Evolutionary conservation across 2,113 vertebrate genomes (phyloP), one percentile per base, ranked within the genome.

Genomic region (Myotis lucifugus): DNA sequence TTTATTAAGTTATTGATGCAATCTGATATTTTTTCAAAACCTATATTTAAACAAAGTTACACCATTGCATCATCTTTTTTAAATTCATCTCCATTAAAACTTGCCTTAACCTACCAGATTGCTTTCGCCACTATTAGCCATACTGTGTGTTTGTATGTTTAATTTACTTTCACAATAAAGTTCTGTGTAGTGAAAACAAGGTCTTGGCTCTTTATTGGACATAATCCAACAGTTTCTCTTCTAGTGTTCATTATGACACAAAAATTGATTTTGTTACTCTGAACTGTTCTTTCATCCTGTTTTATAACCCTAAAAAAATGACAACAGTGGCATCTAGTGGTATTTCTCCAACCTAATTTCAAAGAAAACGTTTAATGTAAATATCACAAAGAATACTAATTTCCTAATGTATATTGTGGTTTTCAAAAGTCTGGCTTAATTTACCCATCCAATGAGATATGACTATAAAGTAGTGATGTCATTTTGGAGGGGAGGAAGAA

Each of bases 1-100:
- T 97, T 94, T 98, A 98, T 99, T 99, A 99, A 99, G 98, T 99
- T 99, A 99, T 99, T 99, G 99, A 99, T 99, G 98, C 98, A 98
- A 98, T 98, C 98, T 98, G 97, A 97, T 98, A 98, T 98, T 98
- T 98, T 97, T 98, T 98, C 98, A 95, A 98, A 96, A 98, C 98
- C 98, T 98, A 86, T 98, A 98, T 98, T 99, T 99, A 99, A 99
- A 98, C 98, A 98, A 97, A 99, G 98, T 88, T 85, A 96, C 95
- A 97, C 91, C 96, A 97, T 98, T 98, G 98, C 98, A 98, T 98
- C 98, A 98, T 99, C 97, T 98, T 98, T 98, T 98, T 96, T 34
- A 97, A 97, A 95, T 96, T 98, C 98, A 98, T 98, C 98, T 98
- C 98, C 98, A 98, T 98, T 97, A 97, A 98, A 97, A 98, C 97